Percentiles rank a stretch among this genome's conserved stretches.
phyloP scores from a whole-genome alignment of 1,140 invertebrate species.

The Homalodisca vitripennis region DNA sequence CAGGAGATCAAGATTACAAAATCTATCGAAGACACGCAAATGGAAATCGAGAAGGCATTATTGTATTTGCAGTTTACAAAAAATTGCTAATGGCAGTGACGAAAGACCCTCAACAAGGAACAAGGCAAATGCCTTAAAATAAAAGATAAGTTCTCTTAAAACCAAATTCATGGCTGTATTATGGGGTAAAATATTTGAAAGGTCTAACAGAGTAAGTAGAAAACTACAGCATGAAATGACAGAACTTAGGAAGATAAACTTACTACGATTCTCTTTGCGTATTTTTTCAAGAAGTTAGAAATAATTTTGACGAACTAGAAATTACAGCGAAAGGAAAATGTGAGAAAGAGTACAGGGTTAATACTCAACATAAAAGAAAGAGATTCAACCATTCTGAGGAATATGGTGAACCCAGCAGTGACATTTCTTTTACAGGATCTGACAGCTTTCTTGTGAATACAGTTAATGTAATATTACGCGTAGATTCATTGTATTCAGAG shows the following conservation, averaged over 20 bases:
- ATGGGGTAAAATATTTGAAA: slow-evolving; percentile 31
- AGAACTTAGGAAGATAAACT: too few relatives aligned
- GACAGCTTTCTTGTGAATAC: too few relatives aligned
- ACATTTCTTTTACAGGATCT: neutral
- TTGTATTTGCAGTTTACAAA: neutral
- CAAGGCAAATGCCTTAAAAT: neutral
- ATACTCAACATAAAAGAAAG: slow-evolving; percentile 17
- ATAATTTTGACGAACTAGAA: slow-evolving; percentile 29
- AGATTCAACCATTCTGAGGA: slow-evolving; percentile 5
- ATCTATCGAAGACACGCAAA: slow-evolving; percentile 4
- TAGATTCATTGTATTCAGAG: slow-evolving; percentile 19
- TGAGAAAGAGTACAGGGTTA: slow-evolving; percentile 16
- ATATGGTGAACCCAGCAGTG: slow-evolving; percentile 18
- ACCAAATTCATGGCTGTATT: slow-evolving; percentile 18
- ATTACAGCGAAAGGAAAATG: slow-evolving; percentile 28
- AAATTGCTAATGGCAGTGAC: neutral
- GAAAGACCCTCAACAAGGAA: slow-evolving; percentile 12
- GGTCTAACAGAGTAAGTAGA: slow-evolving; percentile 26
- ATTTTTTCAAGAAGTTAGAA: slow-evolving; percentile 27
- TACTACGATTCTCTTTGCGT: slow-evolving; percentile 30
- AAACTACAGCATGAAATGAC: too few relatives aligned
- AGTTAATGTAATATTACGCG: too few relatives aligned
- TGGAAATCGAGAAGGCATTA: slow-evolving; percentile 4
- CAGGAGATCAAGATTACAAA: slow-evolving; percentile 7
- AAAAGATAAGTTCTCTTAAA: neutral